Conservation (phyloP, 2,113 vertebrate genomes). For the Rhineura floridana region DNA sequence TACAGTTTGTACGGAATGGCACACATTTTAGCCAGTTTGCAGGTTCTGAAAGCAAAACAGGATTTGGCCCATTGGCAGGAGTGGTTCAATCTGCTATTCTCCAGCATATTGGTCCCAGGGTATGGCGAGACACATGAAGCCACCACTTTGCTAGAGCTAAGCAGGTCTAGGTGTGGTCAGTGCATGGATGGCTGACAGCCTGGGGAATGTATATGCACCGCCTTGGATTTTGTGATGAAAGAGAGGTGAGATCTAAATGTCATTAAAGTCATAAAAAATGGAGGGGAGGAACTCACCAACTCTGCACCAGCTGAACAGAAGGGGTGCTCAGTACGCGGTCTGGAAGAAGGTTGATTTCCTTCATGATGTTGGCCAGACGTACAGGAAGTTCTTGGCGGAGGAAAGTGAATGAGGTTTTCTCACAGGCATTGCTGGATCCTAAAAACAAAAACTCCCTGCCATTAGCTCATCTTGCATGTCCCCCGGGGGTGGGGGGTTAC, state of each 20-base stretch:
- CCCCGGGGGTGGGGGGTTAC: too few relatives aligned
- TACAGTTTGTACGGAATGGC: background rate
- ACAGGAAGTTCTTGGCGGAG: slow-evolving; percentile 94
- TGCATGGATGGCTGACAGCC: too few relatives aligned
- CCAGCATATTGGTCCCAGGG: too few relatives aligned
- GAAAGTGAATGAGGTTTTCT: slow-evolving; percentile 93
- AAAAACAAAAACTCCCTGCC: background rate
- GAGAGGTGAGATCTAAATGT: too few relatives aligned
- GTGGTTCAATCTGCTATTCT: too few relatives aligned
- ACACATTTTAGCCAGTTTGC: background rate
- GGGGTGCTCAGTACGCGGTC: slow-evolving; percentile 87
- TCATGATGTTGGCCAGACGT: slow-evolving; percentile 96
- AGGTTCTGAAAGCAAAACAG: background rate
- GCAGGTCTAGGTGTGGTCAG: too few relatives aligned
- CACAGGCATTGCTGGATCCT: slow-evolving; percentile 94
- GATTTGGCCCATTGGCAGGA: background rate
- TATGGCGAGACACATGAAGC: too few relatives aligned
- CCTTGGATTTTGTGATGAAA: too few relatives aligned
- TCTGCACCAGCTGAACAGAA: slow-evolving; percentile 90
- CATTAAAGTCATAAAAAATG: background rate
- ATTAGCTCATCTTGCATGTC: background rate
- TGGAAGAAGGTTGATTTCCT: slow-evolving; percentile 93
- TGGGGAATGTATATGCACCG: too few relatives aligned
- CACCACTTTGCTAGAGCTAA: too few relatives aligned
- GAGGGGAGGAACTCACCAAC: slow-evolving; percentile 81